A percentile compares a stretch with the other conserved stretches of the same genome.
These are phyloP conservation scores for Temnothorax rugatulus DNA, from an alignment of 2,888 invertebrate genomes.

Conservation along the genomic window DNA sequence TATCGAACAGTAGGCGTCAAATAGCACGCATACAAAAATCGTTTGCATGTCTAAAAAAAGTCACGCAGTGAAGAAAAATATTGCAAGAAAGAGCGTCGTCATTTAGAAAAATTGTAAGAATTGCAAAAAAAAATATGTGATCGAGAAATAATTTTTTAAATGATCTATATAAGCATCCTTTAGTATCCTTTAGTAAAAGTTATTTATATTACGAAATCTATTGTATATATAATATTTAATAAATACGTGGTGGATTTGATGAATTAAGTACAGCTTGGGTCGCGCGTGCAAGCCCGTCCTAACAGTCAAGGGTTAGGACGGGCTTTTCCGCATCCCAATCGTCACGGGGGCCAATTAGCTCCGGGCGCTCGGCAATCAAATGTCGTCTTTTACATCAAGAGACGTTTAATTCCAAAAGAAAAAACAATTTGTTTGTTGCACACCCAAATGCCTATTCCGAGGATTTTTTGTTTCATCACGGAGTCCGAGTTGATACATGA, in stretches of 20 bases:
- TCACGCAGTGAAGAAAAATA: not conserved
- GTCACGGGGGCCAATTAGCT: conserved; percentile 14
- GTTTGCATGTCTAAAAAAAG: not conserved
- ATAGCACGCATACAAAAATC: not conserved
- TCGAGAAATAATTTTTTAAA: not conserved
- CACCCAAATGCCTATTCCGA: not conserved
- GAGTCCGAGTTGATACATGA: not conserved
- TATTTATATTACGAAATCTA: conserved; percentile 1
- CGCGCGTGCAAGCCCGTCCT: not conserved
- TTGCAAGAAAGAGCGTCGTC: not conserved
- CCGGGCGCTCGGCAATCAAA: not conserved
- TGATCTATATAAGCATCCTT: too few relatives aligned
- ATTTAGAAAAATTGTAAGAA: not conserved
- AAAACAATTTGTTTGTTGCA: conserved; percentile 4
- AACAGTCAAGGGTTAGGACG: not conserved
- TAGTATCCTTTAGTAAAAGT: not conserved
- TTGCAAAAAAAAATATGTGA: not conserved
- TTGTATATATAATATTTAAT: not conserved
- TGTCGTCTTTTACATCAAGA: not conserved
- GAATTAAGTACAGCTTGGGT: not conserved
- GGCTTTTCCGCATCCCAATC: not conserved
- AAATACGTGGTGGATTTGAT: too few relatives aligned
- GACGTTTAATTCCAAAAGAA: not conserved
- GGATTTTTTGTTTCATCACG: not conserved
- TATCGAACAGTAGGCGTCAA: not conserved